Conservation (phyloP, 2,113 vertebrate species). For the Podiceps cristatus region DNA sequence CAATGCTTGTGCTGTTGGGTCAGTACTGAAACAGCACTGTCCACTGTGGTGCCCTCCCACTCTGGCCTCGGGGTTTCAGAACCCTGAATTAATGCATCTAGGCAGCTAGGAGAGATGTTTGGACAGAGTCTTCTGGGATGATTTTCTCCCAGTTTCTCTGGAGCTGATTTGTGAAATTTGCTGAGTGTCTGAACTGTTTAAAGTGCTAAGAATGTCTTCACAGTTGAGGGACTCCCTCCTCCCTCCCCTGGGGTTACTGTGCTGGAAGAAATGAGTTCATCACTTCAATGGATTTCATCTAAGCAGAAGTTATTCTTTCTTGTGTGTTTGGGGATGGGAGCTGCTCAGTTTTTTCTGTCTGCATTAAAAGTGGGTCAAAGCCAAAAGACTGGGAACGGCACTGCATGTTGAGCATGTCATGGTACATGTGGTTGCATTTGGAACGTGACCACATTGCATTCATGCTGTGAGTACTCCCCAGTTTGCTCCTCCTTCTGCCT, state of each 20-base stretch:
- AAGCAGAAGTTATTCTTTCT: neutral
- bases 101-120: neutral
- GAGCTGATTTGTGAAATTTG: constrained; percentile 3
- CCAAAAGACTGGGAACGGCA: neutral
- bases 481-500: neutral
- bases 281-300: neutral
- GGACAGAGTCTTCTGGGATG: neutral
- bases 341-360: neutral
- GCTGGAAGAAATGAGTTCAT: neutral
- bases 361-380: neutral
- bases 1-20: neutral
- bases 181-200: constrained; percentile 18
- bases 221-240: neutral
- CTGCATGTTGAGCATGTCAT: neutral
- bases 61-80: neutral
- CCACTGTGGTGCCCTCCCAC: neutral
- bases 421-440: neutral
- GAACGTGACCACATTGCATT: neutral
- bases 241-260: neutral
- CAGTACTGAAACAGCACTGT: neutral
- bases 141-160: neutral
- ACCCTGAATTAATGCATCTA: neutral
- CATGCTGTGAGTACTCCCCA: neutral
- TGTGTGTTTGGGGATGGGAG: neutral
- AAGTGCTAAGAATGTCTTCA: constrained; percentile 12